Evolutionary conservation across 1,140 invertebrate genomes (phyloP), one percentile per base, ranked within the genome.

Genomic region (Brachionus plicatilis): DNA sequence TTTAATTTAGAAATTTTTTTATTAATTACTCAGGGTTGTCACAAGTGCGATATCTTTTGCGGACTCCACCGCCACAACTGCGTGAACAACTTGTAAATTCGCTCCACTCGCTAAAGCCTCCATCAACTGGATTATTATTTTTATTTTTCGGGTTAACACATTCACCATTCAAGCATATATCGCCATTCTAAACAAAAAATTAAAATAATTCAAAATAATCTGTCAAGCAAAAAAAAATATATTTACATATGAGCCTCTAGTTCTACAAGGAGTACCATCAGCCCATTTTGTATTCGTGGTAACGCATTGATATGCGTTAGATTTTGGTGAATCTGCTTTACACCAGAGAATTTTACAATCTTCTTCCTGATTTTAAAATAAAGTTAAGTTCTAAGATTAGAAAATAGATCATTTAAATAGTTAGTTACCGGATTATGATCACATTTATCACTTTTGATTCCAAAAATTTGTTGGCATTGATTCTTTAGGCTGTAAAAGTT

Each of bases 391-490:
- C 6, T 37, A 33, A 33, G 29, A 33, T 33, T 33, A 33, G 3
- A 33, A 33, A 33, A 3, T 6, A 37, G 0, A 37, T 6, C 6
- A 37, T 37, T 12, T 2, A 45, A 27, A 37, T 29, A 41, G 12
- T 27, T 12, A 65, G 4, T 68, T 82, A 82, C 79, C 3, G 53
- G 33, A 24, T 47, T 82, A 33, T 60, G 79, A 12, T 65, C 79
- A 65, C 79, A 82, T 8, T 41, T 56, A 27, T 82, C 79, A 24
- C 53, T 82, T 82, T 68, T 45, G n/a, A 29, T 12, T 11, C 79
- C 79, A 47, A 82, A 82, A 65, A 82, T 82, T 47, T 82, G 79
- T 47, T 66, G 29, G n/a, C 79, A 82, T 29, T 82, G 79, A 7
- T 82, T n/a, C 24, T 17, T 65, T n/a, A 82, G 33, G 33, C n/a